phyloP scores from a whole-genome alignment of 2,888 invertebrate genomes.

The Thera britannica region DNA sequence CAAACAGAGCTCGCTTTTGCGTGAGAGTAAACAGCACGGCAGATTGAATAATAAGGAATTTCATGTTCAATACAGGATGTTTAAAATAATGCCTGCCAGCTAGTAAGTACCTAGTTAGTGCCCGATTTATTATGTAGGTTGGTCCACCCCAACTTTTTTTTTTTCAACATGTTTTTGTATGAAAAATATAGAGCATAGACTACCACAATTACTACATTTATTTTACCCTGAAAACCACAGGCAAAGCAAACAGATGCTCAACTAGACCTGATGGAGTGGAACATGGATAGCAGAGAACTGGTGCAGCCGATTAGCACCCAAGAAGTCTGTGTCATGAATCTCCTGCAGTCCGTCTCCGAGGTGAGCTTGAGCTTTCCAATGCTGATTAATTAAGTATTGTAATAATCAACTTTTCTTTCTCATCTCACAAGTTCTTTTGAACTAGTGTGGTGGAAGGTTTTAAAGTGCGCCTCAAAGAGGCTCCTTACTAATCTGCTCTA shows the following conservation, averaged over 20 bases:
- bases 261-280: constrained; percentile 89
- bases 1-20: constrained; percentile 24
- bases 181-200: too few species aligned
- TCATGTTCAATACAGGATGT: neutral
- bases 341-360: constrained; percentile 91
- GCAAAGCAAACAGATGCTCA: constrained; percentile 90
- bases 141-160: too few species aligned
- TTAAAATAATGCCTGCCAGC: neutral
- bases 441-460: too few species aligned
- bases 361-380: constrained; percentile 50
- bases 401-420: too few species aligned
- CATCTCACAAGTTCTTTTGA: too few species aligned
- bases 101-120: too few species aligned
- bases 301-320: constrained; percentile 79
- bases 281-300: constrained; percentile 88
- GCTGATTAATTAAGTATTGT: neutral
- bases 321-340: constrained; percentile 88
- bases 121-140: too few species aligned
- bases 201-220: too few species aligned
- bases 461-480: too few species aligned
- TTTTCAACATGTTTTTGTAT: too few species aligned
- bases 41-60: neutral
- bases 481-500: too few species aligned
- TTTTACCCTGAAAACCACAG: constrained; percentile 62
- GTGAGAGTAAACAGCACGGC: constrained; percentile 5